phyloP scores from a whole-genome alignment of 64 coral and sea anemone species.

The Montipora sp. region DNA sequence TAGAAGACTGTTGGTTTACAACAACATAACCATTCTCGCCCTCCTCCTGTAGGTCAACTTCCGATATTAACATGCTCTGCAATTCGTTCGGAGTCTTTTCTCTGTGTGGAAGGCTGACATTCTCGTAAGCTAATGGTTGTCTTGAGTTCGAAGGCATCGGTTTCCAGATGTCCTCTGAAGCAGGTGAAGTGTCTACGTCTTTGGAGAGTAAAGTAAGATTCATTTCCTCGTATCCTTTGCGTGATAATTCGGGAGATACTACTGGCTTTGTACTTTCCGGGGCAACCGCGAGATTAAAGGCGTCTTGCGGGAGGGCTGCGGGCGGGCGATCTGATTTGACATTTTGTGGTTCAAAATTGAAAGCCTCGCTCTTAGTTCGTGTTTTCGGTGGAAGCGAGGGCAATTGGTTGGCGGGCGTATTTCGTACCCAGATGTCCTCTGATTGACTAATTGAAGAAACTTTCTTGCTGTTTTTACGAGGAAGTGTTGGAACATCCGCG shows the following conservation, averaged over 20 bases:
- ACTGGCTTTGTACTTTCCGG: neutral
- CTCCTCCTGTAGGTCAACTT: slow-evolving; percentile 50
- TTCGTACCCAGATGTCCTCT: slow-evolving; percentile 63
- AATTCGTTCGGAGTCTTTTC: neutral
- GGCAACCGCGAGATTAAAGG: neutral
- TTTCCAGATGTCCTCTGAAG: slow-evolving; percentile 1
- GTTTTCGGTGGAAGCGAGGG: slow-evolving; percentile 28
- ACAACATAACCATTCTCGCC: slow-evolving; percentile 40
- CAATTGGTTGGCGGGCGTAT: slow-evolving; percentile 7
- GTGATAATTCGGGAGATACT: slow-evolving; percentile 1
- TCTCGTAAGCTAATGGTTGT: slow-evolving; percentile 62
- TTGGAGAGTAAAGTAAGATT: neutral
- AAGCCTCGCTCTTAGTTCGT: neutral
- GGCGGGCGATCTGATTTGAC: neutral
- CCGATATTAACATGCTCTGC: slow-evolving; percentile 53
- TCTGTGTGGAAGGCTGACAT: slow-evolving; percentile 40
- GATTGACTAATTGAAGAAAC: neutral
- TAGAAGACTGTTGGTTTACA: slow-evolving; percentile 35
- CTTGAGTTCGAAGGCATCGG: neutral
- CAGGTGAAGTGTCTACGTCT: neutral
- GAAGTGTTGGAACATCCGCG: slow-evolving; percentile 9
- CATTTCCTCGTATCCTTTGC: slow-evolving; percentile 67
- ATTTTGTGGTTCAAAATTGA: neutral
- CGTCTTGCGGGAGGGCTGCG: neutral
- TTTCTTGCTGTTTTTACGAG: slow-evolving; percentile 13